phyloP scores from a whole-genome alignment of 2,888 invertebrate genomes.

The Ophonus ardosiacus region DNA sequence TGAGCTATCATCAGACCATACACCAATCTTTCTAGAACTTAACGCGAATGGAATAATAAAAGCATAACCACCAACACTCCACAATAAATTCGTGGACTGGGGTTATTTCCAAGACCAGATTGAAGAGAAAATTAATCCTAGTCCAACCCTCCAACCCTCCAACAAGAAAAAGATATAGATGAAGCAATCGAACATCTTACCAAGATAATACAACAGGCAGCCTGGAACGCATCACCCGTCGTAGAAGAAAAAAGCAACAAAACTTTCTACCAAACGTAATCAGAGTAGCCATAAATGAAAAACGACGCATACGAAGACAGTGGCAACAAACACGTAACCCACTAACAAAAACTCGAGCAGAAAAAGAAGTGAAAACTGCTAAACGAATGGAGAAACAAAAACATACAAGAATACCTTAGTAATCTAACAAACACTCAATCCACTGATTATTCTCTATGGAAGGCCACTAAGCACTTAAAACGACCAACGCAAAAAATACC shows the following conservation, averaged over 20 bases:
- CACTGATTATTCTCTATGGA: conserved; percentile 13
- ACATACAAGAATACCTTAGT: conserved; percentile 38
- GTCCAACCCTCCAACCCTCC: too few relatives aligned
- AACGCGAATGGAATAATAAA: background rate
- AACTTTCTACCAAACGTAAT: conserved; percentile 8
- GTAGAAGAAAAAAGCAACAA: conserved; percentile 32
- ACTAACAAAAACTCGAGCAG: conserved; percentile 55
- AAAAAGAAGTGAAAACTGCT: conserved; percentile 21
- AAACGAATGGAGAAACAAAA: conserved; percentile 40
- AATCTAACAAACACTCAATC: background rate
- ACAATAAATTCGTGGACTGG: conserved; percentile 19
- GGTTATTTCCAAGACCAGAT: background rate
- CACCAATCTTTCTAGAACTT: conserved; percentile 20
- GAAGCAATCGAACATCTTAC: too few relatives aligned
- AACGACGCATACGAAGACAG: conserved; percentile 32
- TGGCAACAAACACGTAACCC: conserved; percentile 57
- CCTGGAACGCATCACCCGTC: conserved; percentile 53
- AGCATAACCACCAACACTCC: conserved; percentile 20
- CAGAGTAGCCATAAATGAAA: conserved; percentile 50
- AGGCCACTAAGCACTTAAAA: conserved; percentile 64
- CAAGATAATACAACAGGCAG: conserved; percentile 36
- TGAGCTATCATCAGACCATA: conserved; percentile 29
- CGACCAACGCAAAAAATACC: conserved; percentile 48
- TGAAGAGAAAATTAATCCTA: conserved; percentile 18
- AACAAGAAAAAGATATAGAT: too few relatives aligned